Base-by-base conservation (phyloP, 1,140 invertebrate genomes). In the Scaptodrosophila lebanonensis region DNA sequence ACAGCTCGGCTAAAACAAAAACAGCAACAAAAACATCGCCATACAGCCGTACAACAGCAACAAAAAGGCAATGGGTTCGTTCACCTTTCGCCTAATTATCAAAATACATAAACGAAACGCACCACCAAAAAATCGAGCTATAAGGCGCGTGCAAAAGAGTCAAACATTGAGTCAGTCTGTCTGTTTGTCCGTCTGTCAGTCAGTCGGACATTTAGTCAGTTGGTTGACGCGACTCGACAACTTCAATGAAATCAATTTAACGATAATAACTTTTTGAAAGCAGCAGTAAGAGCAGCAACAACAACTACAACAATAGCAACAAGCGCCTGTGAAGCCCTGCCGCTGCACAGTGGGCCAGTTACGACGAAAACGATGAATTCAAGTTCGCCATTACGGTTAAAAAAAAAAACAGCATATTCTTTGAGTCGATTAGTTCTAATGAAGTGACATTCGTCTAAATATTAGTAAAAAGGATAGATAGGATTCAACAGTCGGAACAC, bases 221-320 rank as follows among this genome's bases (percentile, higher is more conserved):
- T 25, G 22, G 22, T 3, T 8, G 22, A 25, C 22, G n/a, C 35
- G 25, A 27, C 45, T 38, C 69, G 49, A 66, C 70, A 54, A 67
- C 75, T 82, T 82, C 75, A 82, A 82, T 82, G 75, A 82, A 82
- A 83, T 76, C 76, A 82, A 82, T 82, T 82, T 82, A 76, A 82
- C 75, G 75, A 82, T 82, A 82, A 82, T 83, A 66, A 75, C 66
- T 82, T 68, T 79, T 69, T 72, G 70, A 73, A 63, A 65, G 69
- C 56, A 54, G 38, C 44, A 39, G 53, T 48, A 66, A 66, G 49
- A 50, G 15, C 39, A 44, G 38, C 45, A 32, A 12, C 27, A 38
- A 32, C 20, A 38, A 27, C 38, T 30, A 6, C 25, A 27, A 13
- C 38, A 29, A 44, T 27, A 35, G 9, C 15, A 44, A 42, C 42